phyloP scores from a whole-genome alignment of 2,797 vertebrate genomes.

The Pampus argenteus region DNA sequence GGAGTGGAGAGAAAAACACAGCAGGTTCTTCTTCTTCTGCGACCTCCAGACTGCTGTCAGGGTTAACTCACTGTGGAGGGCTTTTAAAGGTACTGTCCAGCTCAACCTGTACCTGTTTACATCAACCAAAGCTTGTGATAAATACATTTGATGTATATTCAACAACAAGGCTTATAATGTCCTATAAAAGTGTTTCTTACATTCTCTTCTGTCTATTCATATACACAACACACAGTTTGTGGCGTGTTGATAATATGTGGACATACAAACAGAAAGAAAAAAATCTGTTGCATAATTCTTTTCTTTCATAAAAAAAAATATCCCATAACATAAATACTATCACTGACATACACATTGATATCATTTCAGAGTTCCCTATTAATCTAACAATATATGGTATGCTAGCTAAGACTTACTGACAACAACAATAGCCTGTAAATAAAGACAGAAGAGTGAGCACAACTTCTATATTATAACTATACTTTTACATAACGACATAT shows the following conservation, averaged over 20 bases:
- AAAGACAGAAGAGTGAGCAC: background rate
- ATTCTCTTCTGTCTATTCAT: background rate
- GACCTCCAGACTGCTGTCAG: background rate
- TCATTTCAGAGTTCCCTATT: background rate
- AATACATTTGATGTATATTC: too few species aligned
- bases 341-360: background rate
- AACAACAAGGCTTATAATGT: background rate
- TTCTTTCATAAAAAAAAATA: background rate
- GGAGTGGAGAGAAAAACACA: background rate
- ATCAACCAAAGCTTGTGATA: too few species aligned
- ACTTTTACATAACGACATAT: too few species aligned
- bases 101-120: too few species aligned
- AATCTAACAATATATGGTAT: background rate
- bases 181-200: too few species aligned
- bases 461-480: too few species aligned
- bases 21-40: background rate
- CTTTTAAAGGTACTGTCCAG: background rate
- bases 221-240: background rate
- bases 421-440: background rate
- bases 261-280: background rate
- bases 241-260: background rate
- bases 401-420: too few species aligned
- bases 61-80: conserved; percentile 2
- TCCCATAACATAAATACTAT: background rate
- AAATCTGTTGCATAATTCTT: background rate